phyloP scores from a whole-genome alignment of 2,113 vertebrate genomes.

The Mus spicilegus region DNA sequence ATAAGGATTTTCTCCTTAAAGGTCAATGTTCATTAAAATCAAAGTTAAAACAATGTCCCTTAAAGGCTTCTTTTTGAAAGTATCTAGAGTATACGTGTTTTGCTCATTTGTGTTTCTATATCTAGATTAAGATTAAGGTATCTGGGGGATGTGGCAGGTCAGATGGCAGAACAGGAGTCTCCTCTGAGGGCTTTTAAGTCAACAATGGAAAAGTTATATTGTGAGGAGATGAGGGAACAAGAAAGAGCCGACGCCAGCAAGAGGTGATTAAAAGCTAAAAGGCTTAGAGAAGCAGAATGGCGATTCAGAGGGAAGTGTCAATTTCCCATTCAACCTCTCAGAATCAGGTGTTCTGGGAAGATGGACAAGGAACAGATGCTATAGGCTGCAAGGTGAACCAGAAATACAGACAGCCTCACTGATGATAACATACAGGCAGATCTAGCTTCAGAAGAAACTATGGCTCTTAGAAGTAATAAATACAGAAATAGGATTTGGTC shows the following conservation, averaged over 20 bases:
- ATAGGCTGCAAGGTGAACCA: not conserved
- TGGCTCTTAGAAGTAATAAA: not conserved
- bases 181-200: not conserved
- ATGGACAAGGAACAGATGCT: not conserved
- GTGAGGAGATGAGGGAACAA: not conserved
- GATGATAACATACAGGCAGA: not conserved
- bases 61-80: slow-evolving; percentile 11
- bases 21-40: not conserved
- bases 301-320: not conserved
- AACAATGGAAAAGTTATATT: not conserved
- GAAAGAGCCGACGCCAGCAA: not conserved
- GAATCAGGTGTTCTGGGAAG: not conserved
- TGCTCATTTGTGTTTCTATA: slow-evolving; percentile 30
- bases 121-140: not conserved
- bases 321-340: not conserved
- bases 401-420: not conserved
- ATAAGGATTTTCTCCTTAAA: not conserved
- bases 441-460: not conserved
- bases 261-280: not conserved
- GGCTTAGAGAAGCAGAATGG: not conserved
- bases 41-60: slow-evolving; percentile 21
- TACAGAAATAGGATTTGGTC: not conserved
- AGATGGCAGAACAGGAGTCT: not conserved
- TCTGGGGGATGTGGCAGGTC: not conserved
- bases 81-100: not conserved